Evolutionary conservation across 2,797 vertebrate species (phyloP).

Genomic region (Lutjanus argentimaculatus): DNA sequence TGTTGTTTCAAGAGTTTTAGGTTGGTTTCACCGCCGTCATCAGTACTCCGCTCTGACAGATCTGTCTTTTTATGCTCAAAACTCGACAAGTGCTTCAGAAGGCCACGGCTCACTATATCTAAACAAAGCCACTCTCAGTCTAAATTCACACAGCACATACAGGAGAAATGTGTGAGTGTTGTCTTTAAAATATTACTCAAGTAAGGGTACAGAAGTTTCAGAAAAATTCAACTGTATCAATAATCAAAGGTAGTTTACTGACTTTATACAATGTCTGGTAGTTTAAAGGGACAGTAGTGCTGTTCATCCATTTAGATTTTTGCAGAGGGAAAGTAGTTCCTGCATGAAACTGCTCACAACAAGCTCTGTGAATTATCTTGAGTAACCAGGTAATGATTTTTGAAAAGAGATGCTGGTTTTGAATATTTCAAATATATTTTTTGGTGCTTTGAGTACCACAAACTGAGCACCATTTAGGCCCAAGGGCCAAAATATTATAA

Average conservation of each 20-base stretch:
- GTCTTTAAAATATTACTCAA: neutral
- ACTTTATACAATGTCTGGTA: neutral
- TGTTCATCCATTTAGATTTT: no score
- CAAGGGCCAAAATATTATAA: no score
- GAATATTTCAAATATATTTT: no score
- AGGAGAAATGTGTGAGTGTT: neutral
- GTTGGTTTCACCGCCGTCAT: conserved; percentile 44
- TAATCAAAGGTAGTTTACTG: neutral
- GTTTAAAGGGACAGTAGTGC: neutral
- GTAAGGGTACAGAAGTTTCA: neutral
- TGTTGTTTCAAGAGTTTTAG: conserved; percentile 71
- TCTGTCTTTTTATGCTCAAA: conserved; percentile 27
- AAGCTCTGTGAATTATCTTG: no score
- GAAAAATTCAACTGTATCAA: neutral
- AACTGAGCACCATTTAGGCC: no score
- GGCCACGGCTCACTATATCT: neutral
- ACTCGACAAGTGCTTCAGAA: neutral
- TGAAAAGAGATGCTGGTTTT: no score
- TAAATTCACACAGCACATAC: neutral
- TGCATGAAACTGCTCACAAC: no score
- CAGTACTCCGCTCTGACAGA: conserved; percentile 16
- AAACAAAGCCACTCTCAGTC: neutral
- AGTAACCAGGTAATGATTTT: no score
- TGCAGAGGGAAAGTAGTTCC: no score
- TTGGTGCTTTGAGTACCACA: no score